Evolutionary conservation across 2,888 invertebrate genomes (phyloP).

Genomic region (Crocallis elinguaria): DNA sequence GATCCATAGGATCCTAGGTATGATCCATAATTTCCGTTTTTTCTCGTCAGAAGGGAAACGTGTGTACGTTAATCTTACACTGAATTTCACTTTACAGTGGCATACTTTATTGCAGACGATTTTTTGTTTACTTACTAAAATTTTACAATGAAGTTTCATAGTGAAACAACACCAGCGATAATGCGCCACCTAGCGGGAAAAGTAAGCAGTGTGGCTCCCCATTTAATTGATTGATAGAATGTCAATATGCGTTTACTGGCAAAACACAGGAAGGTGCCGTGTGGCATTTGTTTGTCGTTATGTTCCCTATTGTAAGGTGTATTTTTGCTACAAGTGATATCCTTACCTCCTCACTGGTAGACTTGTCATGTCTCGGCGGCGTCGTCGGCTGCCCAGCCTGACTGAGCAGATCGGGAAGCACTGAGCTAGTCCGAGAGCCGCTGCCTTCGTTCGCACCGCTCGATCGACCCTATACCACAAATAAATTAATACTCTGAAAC

Average conservation of each 20-base stretch:
- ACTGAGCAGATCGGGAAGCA: slow-evolving; percentile 97
- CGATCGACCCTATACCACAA: slow-evolving; percentile 63
- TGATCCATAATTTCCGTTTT: too few relatives aligned
- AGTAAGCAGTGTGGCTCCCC: too few relatives aligned
- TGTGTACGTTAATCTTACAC: too few relatives aligned
- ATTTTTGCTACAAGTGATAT: neutral
- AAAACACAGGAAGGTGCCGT: slow-evolving; percentile 15
- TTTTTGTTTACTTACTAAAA: too few relatives aligned
- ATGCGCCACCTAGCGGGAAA: too few relatives aligned
- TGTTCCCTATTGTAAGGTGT: slow-evolving; percentile 2
- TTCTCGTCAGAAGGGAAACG: too few relatives aligned
- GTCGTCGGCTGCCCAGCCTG: slow-evolving; percentile 94
- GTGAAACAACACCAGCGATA: too few relatives aligned
- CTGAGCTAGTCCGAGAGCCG: slow-evolving; percentile 94
- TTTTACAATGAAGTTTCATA: too few relatives aligned
- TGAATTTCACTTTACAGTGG: too few relatives aligned
- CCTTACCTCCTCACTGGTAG: slow-evolving; percentile 97
- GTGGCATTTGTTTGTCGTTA: neutral
- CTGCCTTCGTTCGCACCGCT: slow-evolving; percentile 83
- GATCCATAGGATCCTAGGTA: too few relatives aligned
- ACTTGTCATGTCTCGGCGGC: slow-evolving; percentile 95
- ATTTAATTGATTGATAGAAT: neutral
- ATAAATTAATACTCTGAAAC: slow-evolving; percentile 29
- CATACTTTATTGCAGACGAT: too few relatives aligned
- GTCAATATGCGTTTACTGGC: slow-evolving; percentile 20